Base-by-base conservation (phyloP, 1,140 invertebrate species). In the Cotesia vestalis region DNA sequence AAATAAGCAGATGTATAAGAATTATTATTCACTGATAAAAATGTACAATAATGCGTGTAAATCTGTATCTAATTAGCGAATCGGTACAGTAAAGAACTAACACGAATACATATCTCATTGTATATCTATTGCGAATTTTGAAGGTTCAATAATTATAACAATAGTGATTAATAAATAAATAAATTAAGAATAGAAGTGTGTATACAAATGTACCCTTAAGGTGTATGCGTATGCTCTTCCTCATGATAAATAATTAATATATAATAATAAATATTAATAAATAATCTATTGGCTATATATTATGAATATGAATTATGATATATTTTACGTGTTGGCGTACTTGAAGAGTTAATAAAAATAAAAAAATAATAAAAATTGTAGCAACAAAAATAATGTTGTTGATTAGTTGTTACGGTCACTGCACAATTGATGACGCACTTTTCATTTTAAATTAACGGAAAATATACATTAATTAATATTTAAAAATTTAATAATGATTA, bases 41-140 rank as follows among this genome's bases (percentile, higher is more conserved):
- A 35, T 79, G 74, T 81, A 78, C 71, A 78, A 75, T 76, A 78
- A 74, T 78, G 73, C 66, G 78, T 74, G 75, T 79, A 75, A 53
- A 62, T 59, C 78, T 73, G 75, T 83, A 81, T 83, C 76, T 79
- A 78, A 78, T 83, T 83, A 84, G 78, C 80, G 84, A 85, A 83
- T 85, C 83, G 75, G 83, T 73, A 74, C 78, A 80, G 78, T 67
- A 53, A 46, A 71, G 53, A 62, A 35, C 40, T 36, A 36, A 67
- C 62, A 40, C 35, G 66, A 64, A 63, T 38, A 72, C 63, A 66
- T 72, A 72, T 72, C 70, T 72, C 70, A 72, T 66, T 72, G 62
- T 72, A 60, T 72, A 64, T 66, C 63, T 55, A 36, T 34, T 14
- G 11, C 53, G 36, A 34, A 67, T 46, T 46, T 46, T 46, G 40